A percentile compares a stretch with the other conserved stretches of the same genome.
These are phyloP conservation scores for Lampris megalopsis DNA, from an alignment of 2,113 vertebrate species.

Conservation along the genomic window DNA sequence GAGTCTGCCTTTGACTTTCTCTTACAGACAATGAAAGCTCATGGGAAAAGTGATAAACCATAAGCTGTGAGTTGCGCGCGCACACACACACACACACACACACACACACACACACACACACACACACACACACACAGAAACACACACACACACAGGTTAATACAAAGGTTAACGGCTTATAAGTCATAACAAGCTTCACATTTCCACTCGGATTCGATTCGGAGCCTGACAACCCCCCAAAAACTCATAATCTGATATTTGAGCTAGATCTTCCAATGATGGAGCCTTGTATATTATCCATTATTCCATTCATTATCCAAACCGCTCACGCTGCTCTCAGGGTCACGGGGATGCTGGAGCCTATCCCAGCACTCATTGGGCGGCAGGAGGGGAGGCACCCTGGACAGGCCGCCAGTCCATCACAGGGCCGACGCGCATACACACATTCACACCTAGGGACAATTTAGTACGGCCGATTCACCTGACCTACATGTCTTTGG, in stretches of 20 bases:
- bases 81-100: conserved; percentile 2
- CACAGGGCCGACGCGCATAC: no score
- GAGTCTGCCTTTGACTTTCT: not conserved
- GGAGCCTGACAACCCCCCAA: conserved; percentile 37
- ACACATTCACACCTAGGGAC: no score
- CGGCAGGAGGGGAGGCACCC: no score
- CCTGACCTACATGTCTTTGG: no score
- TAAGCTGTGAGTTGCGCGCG: not conserved
- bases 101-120: conserved; percentile 15
- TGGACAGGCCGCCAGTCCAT: no score
- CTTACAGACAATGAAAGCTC: conserved; percentile 24
- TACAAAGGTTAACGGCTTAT: no score
- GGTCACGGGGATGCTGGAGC: no score
- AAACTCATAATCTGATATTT: conserved; percentile 31
- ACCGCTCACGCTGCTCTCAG: no score
- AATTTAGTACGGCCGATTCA: no score
- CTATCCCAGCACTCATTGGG: no score
- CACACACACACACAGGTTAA: conserved; percentile 2
- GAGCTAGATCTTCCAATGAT: conserved; percentile 35
- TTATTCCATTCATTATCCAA: no score
- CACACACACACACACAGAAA: not conserved
- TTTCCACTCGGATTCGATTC: conserved; percentile 27
- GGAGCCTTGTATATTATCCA: conserved; percentile 33
- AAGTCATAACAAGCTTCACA: not conserved
- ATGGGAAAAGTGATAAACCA: conserved; percentile 11